Percentiles rank a stretch among this genome's conserved stretches.
Evolutionary conservation across 1,140 invertebrate genomes (phyloP).

Genomic region (Cyclina sinensis): DNA sequence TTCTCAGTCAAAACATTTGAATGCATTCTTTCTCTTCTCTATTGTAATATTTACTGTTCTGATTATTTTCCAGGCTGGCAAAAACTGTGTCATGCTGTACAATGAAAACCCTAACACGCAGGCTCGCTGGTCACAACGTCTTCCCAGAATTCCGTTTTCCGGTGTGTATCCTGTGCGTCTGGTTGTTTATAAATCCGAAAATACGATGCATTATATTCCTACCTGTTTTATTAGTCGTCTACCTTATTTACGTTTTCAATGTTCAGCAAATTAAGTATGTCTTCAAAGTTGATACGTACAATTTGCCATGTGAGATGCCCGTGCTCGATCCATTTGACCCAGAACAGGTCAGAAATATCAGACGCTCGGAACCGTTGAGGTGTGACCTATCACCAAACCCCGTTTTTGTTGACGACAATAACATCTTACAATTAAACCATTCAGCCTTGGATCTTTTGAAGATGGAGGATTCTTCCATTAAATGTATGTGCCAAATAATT

Average conservation of each 20-base stretch:
- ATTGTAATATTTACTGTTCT: too few species aligned
- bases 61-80: neutral
- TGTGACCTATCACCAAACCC: slow-evolving; percentile 88
- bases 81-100: neutral
- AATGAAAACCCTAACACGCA: neutral
- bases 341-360: slow-evolving; percentile 89
- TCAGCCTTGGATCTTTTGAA: slow-evolving; percentile 72
- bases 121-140: neutral
- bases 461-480: slow-evolving; percentile 72
- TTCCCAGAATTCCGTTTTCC: neutral
- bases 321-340: slow-evolving; percentile 91
- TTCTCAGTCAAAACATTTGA: too few species aligned
- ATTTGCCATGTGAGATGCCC: slow-evolving; percentile 92
- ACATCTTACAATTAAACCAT: slow-evolving; percentile 76
- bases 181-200: neutral
- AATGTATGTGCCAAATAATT: slow-evolving; percentile 71
- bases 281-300: slow-evolving; percentile 2
- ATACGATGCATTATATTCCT: neutral
- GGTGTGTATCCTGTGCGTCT: neutral
- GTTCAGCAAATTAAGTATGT: neutral
- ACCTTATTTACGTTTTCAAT: neutral
- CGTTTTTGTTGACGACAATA: slow-evolving; percentile 79
- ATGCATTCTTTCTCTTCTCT: too few species aligned
- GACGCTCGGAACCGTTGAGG: slow-evolving; percentile 88
- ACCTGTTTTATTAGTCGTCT: neutral